Conservation (phyloP, 2,113 vertebrate genomes). For the Ochotona curzoniae region DNA sequence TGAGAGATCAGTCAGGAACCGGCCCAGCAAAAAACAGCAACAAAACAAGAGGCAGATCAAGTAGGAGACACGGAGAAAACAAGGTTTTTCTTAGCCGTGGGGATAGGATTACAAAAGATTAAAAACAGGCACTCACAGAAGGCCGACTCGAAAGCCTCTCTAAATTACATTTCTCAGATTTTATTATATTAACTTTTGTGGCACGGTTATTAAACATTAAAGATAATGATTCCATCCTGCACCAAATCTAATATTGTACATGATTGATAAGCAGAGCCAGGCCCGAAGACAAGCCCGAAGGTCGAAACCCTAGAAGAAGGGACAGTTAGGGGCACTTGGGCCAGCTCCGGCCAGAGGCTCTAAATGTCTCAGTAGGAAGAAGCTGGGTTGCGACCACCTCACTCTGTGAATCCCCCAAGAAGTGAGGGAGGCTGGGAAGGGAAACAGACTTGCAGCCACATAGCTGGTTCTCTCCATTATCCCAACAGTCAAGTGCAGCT, state of each 20-base stretch:
- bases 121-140: constrained; percentile 64
- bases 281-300: constrained; percentile 77
- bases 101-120: constrained; percentile 82
- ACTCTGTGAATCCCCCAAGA: constrained; percentile 21
- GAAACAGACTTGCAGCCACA: background rate
- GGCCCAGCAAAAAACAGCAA: constrained; percentile 26
- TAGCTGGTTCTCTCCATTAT: background rate
- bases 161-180: constrained; percentile 87
- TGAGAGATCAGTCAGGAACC: constrained; percentile 62
- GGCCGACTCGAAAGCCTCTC: constrained; percentile 82
- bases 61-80: constrained; percentile 53
- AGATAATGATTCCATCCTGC: constrained; percentile 86
- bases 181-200: constrained; percentile 86
- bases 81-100: constrained; percentile 74
- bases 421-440: background rate
- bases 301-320: constrained; percentile 71
- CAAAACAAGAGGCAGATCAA: constrained; percentile 76
- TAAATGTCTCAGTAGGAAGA: constrained; percentile 49
- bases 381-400: background rate
- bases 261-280: constrained; percentile 81
- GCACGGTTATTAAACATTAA: constrained; percentile 88
- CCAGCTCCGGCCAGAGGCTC: constrained; percentile 39
- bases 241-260: constrained; percentile 85
- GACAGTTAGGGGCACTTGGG: background rate
- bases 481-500: background rate